A percentile compares a stretch with the other conserved stretches of the same genome.
Conservation (phyloP, 2,113 vertebrate species). For the Crypturellus undulatus region DNA sequence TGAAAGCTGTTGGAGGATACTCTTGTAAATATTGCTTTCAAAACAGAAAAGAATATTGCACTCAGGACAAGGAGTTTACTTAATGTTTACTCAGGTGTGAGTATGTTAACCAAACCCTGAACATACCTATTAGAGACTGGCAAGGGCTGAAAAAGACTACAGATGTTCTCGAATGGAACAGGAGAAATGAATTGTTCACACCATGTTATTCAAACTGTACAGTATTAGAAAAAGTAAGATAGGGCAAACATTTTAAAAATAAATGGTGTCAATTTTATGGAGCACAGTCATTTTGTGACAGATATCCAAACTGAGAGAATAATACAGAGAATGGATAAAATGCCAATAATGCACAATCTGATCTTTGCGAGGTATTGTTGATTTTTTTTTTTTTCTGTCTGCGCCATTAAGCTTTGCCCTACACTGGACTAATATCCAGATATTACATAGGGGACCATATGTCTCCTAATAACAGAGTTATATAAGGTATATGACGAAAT, state of each 20-base stretch:
- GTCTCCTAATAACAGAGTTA: not conserved
- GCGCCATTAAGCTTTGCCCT: not conserved
- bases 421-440: not conserved
- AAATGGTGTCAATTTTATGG: not conserved
- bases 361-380: not conserved
- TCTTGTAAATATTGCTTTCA: not conserved
- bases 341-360: not conserved
- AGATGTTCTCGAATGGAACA: accelerated
- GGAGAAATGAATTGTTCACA: not conserved
- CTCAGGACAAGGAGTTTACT: not conserved
- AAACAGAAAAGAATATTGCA: not conserved
- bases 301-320: not conserved
- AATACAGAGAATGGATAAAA: not conserved
- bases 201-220: not conserved
- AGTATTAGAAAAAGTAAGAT: not conserved
- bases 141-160: not conserved
- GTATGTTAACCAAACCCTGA: not conserved
- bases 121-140: not conserved
- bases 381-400: not conserved
- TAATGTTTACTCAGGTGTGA: not conserved
- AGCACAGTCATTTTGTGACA: not conserved
- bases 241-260: not conserved
- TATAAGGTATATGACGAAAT: no score
- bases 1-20: not conserved
- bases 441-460: no score